These are phyloP conservation scores for Myanophis thanlyinensis DNA, from an alignment of 2,113 vertebrate genomes.

Conservation along the genomic window DNA sequence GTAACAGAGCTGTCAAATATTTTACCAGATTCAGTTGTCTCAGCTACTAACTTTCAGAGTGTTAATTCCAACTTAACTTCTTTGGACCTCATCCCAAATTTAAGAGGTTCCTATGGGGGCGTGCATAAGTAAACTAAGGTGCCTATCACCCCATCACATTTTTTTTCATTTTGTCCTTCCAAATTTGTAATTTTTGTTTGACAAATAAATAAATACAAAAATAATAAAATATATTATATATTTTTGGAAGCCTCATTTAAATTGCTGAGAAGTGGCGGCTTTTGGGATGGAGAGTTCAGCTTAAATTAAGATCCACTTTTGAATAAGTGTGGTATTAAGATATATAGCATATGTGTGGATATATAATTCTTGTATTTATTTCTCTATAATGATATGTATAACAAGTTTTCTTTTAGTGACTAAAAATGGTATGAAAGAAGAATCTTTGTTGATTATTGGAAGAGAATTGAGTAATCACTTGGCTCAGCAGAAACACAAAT, in stretches of 20 bases:
- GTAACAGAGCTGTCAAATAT: background rate
- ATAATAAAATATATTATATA: background rate
- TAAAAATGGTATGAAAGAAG: background rate
- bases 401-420: background rate
- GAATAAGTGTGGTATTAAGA: background rate
- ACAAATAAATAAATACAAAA: background rate
- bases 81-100: background rate
- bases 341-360: background rate
- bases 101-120: background rate
- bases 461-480: background rate
- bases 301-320: background rate
- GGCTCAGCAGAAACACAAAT: background rate
- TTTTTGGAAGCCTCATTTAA: background rate
- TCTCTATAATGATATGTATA: background rate
- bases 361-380: background rate
- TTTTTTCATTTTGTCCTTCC: background rate
- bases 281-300: background rate
- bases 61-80: background rate
- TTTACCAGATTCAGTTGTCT: background rate
- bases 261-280: background rate
- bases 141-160: background rate
- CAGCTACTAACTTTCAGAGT: background rate
- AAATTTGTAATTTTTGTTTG: background rate
- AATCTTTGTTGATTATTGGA: background rate
- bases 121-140: background rate